phyloP scores from a whole-genome alignment of 1,140 invertebrate genomes.

The Globodera rostochiensis region DNA sequence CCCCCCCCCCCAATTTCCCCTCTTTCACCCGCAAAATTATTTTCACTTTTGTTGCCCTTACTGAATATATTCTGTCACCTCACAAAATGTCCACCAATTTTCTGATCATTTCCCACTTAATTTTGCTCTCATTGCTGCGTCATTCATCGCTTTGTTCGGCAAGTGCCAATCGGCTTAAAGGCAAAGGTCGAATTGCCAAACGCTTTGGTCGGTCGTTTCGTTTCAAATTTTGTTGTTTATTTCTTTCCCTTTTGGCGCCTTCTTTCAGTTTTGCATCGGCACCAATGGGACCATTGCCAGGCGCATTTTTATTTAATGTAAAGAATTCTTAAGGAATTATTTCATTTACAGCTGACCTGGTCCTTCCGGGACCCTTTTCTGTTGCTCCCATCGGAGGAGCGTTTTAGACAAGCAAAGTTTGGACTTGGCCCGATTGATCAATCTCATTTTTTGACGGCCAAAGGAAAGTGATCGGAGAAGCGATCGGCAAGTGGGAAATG shows the following conservation, averaged over 20 bases:
- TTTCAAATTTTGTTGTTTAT: neutral
- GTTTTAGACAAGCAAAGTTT: constrained; percentile 23
- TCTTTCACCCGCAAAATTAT: neutral
- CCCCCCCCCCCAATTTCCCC: neutral
- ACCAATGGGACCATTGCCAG: constrained; percentile 8
- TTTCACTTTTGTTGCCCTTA: no score
- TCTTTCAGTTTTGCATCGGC: constrained; percentile 14
- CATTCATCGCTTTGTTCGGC: neutral
- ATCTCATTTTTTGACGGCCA: neutral
- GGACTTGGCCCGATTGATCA: neutral
- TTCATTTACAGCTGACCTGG: constrained; percentile 10
- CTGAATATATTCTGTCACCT: no score
- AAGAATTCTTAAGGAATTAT: neutral
- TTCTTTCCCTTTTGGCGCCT: neutral
- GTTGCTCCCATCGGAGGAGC: constrained; percentile 25
- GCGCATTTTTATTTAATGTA: neutral
- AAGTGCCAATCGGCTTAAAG: neutral
- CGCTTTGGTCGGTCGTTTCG: constrained; percentile 6
- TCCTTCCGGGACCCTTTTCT: constrained; percentile 27
- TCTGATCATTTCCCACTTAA: neutral
- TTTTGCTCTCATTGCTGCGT: neutral
- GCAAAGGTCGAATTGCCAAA: neutral
- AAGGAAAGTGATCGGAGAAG: constrained; percentile 26
- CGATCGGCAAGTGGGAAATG: constrained; percentile 24
- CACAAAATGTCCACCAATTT: neutral